A percentile compares a stretch with the other conserved stretches of the same genome.
phyloP scores from a whole-genome alignment of 2,113 vertebrate species.

The Cyanocitta stelleri region DNA sequence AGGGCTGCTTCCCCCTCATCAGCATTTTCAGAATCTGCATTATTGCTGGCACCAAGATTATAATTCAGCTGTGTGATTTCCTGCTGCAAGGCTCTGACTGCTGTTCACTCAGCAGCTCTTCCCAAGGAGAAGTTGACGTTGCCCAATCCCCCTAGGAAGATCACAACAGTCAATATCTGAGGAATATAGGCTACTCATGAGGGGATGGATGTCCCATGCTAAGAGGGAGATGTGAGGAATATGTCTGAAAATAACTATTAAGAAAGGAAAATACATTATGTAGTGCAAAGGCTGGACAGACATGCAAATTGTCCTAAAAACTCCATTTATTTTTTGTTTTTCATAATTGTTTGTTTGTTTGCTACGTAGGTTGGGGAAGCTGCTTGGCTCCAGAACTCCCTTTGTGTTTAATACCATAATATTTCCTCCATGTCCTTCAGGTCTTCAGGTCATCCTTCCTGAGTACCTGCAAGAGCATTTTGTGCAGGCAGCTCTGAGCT shows the following conservation, averaged over 20 bases:
- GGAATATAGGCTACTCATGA: not conserved
- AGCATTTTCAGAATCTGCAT: not conserved
- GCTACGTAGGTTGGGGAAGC: rapidly evolving
- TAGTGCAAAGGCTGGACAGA: not conserved
- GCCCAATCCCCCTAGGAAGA: not conserved
- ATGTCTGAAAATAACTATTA: not conserved
- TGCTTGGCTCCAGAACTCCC: not conserved
- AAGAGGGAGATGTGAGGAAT: not conserved
- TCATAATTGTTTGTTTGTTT: not conserved
- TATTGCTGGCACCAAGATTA: not conserved
- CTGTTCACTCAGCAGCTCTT: not conserved
- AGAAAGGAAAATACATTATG: not conserved
- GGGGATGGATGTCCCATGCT: not conserved
- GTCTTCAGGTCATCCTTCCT: slow-evolving; percentile 91
- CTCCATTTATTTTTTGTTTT: not conserved
- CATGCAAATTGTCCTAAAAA: not conserved
- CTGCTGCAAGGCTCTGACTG: not conserved
- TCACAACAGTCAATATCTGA: not conserved
- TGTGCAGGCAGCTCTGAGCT: slow-evolving; percentile 91
- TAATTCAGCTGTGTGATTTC: not conserved
- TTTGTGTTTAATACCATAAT: not conserved
- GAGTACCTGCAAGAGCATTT: slow-evolving; percentile 91
- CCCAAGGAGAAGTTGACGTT: not conserved
- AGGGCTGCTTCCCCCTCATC: not conserved
- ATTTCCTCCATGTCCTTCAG: slow-evolving; percentile 58